Evolutionary conservation across 2,797 vertebrate genomes (phyloP).

Genomic region (Anisognathus igniventris): DNA sequence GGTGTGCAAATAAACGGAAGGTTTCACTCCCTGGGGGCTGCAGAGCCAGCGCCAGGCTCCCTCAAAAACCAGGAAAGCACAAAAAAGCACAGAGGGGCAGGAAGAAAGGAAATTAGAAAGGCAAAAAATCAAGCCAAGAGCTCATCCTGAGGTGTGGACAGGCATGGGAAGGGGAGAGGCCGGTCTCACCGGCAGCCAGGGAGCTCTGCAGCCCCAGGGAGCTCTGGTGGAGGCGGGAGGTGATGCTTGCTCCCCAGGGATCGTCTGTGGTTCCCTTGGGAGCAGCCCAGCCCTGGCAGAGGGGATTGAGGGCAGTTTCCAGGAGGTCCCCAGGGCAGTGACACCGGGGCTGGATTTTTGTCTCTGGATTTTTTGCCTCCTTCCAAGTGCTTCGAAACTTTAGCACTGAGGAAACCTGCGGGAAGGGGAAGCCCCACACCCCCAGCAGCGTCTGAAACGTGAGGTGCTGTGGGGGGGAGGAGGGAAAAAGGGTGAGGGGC

Average conservation of each 20-base stretch:
- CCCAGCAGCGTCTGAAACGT: neutral
- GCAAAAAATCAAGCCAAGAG: constrained; percentile 16
- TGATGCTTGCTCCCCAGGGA: neutral
- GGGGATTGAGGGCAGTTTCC: neutral
- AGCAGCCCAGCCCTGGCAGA: neutral
- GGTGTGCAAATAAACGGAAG: constrained; percentile 44
- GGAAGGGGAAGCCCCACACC: no score
- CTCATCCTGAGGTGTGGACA: neutral
- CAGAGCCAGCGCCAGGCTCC: neutral
- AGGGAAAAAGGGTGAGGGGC: neutral
- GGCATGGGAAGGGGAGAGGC: neutral
- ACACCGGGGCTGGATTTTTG: neutral
- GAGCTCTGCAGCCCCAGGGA: neutral
- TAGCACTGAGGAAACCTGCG: neutral
- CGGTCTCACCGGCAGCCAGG: rapidly evolving
- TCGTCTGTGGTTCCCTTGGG: neutral
- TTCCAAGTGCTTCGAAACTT: neutral
- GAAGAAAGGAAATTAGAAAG: constrained; percentile 52
- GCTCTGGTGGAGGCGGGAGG: neutral
- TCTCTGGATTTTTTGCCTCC: neutral
- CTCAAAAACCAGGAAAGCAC: constrained; percentile 25
- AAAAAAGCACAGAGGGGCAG: neutral
- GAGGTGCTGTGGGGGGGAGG: neutral
- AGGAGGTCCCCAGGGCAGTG: neutral
- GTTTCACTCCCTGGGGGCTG: constrained; percentile 31